Percentiles rank a stretch among this genome's conserved stretches.
These are phyloP conservation scores for Scolanthus callimorphus DNA, from an alignment of 92 coral and sea anemone species.

Conservation along the genomic window DNA sequence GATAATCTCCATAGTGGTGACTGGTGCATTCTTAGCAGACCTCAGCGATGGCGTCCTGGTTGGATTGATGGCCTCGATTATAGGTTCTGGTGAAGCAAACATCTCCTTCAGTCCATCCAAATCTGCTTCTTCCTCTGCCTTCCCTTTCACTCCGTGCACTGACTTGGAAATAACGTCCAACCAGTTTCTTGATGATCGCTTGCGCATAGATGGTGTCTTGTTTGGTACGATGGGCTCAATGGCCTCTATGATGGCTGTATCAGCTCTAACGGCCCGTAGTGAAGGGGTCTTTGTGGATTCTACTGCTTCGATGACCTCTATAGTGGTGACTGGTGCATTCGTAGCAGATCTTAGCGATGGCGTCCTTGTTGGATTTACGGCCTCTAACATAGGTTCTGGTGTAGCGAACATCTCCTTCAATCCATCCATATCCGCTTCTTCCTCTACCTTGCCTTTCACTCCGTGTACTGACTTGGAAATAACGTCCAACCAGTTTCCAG, in stretches of 20 bases:
- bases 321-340: background rate
- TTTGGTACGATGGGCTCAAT: slow-evolving; percentile 47
- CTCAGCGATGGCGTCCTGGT: slow-evolving; percentile 57
- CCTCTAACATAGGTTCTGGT: slow-evolving; percentile 27
- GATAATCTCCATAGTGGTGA: slow-evolving; percentile 9
- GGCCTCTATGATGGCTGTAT: slow-evolving; percentile 6
- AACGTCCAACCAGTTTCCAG: slow-evolving; percentile 66
- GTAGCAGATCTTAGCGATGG: background rate
- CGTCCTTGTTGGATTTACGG: slow-evolving; percentile 4
- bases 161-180: slow-evolving; percentile 48
- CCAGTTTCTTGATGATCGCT: slow-evolving; percentile 40
- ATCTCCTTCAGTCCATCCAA: slow-evolving; percentile 51
- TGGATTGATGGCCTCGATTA: slow-evolving; percentile 4
- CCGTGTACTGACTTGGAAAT: slow-evolving; percentile 55
- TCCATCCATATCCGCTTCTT: slow-evolving; percentile 51
- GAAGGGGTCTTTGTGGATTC: slow-evolving; percentile 55
- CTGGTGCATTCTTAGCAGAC: background rate
- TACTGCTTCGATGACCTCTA: slow-evolving; percentile 1
- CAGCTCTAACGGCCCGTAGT: slow-evolving; percentile 18
- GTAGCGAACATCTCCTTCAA: slow-evolving; percentile 51
- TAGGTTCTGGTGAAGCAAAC: slow-evolving; percentile 50
- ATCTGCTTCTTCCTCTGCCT: slow-evolving; percentile 27
- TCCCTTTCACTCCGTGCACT: slow-evolving; percentile 32
- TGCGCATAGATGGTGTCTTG: slow-evolving; percentile 67
- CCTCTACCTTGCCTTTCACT: slow-evolving; percentile 13